Conservation (phyloP, 2,113 vertebrate genomes). For the Ceratotherium simum region DNA sequence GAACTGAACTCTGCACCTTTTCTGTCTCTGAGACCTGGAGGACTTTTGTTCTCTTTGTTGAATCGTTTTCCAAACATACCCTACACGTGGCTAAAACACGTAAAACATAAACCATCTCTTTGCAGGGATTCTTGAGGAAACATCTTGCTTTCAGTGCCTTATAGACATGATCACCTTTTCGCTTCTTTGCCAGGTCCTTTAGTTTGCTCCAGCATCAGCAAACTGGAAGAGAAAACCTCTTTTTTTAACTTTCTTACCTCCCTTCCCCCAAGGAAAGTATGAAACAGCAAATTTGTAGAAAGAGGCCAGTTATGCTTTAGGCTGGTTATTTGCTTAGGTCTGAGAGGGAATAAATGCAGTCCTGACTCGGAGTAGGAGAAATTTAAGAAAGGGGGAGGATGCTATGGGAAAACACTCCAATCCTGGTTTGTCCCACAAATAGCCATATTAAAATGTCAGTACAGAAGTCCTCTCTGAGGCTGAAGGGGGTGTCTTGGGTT, state of each 20-base stretch:
- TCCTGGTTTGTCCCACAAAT: background rate
- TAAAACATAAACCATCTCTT: conserved; percentile 31
- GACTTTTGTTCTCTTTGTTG: conserved; percentile 58
- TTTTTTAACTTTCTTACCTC: conserved; percentile 32
- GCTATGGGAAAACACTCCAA: background rate
- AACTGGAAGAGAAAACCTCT: background rate
- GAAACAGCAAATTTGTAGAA: conserved; percentile 28
- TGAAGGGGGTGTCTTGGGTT: background rate
- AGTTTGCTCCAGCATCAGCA: background rate
- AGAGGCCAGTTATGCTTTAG: background rate
- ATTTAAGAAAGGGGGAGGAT: background rate
- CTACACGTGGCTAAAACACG: conserved; percentile 20
- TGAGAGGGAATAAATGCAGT: conserved; percentile 37
- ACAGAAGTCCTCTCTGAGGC: conserved; percentile 35
- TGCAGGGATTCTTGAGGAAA: background rate
- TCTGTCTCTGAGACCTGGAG: conserved; percentile 35
- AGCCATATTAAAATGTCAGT: background rate
- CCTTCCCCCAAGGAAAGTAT: background rate
- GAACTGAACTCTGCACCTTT: conserved; percentile 51
- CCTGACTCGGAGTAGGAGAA: background rate
- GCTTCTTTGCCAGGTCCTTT: background rate
- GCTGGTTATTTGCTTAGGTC: background rate
- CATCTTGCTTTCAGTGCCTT: background rate
- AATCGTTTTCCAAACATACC: conserved; percentile 64
- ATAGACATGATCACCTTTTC: background rate